phyloP scores from a whole-genome alignment of 2,113 vertebrate genomes.

The Procapra przewalskii region DNA sequence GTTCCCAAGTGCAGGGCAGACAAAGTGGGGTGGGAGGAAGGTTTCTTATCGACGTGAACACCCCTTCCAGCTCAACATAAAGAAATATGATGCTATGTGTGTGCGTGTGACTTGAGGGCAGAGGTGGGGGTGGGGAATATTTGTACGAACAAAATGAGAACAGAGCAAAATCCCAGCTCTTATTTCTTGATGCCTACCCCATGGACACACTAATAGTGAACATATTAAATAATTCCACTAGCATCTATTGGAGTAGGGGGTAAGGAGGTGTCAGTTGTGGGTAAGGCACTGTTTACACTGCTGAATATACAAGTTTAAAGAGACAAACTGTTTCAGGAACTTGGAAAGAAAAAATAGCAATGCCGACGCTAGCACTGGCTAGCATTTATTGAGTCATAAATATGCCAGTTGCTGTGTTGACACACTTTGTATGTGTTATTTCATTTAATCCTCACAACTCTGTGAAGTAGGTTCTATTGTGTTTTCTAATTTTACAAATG shows the following conservation, averaged over 20 bases:
- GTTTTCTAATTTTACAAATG: not conserved
- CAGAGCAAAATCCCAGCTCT: constrained; percentile 12
- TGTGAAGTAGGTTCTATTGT: not conserved
- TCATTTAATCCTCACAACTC: not conserved
- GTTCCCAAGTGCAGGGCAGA: constrained; percentile 67
- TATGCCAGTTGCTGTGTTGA: not conserved
- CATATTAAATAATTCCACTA: not conserved
- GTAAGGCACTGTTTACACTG: not conserved
- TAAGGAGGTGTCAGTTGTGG: not conserved
- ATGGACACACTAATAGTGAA: not conserved
- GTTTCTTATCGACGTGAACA: constrained; percentile 56
- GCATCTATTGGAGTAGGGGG: not conserved
- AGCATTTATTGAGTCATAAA: not conserved
- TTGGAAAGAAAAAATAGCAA: not conserved
- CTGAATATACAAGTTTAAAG: not conserved
- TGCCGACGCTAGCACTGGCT: not conserved
- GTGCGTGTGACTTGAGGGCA: not conserved
- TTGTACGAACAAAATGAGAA: constrained; percentile 31
- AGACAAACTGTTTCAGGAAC: not conserved
- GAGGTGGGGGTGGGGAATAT: not conserved
- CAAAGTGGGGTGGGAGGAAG: constrained; percentile 60
- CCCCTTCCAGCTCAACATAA: constrained; percentile 48
- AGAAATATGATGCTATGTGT: constrained; percentile 58
- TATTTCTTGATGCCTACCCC: not conserved
- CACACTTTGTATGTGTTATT: not conserved